phyloP scores from a whole-genome alignment of 2,888 invertebrate genomes.

The Agrenia bidenticulata region DNA sequence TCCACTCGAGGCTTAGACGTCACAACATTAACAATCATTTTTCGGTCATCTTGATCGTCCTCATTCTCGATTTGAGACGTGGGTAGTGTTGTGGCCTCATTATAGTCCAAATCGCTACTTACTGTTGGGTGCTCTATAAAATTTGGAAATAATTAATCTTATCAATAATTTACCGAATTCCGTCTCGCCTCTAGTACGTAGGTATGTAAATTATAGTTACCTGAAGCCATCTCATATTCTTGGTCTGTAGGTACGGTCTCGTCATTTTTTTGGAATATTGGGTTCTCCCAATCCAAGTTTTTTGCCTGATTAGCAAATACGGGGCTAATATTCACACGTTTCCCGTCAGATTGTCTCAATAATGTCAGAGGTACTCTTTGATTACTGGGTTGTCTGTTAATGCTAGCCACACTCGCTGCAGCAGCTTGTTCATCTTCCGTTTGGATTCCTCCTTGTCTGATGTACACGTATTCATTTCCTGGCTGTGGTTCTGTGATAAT shows the following conservation, averaged over 20 bases:
- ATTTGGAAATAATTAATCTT: too few relatives aligned
- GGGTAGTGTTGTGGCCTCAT: conserved; percentile 34
- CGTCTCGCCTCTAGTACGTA: too few relatives aligned
- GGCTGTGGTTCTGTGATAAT: conserved; percentile 42
- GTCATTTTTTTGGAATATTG: conserved; percentile 11
- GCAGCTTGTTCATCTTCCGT: conserved; percentile 23
- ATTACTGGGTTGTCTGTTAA: conserved; percentile 43
- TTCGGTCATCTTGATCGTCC: conserved; percentile 27
- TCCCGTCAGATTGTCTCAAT: conserved; percentile 48
- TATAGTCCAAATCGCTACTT: too few relatives aligned
- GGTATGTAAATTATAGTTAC: too few relatives aligned
- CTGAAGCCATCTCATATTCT: too few relatives aligned
- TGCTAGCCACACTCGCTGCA: conserved; percentile 41
- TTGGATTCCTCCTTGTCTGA: conserved; percentile 30
- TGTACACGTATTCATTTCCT: conserved; percentile 50
- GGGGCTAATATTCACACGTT: conserved; percentile 49
- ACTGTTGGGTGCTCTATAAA: too few relatives aligned
- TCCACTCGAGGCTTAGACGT: conserved; percentile 46
- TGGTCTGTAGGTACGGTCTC: conserved; percentile 1
- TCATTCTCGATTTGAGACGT: conserved; percentile 37
- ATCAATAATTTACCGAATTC: too few relatives aligned
- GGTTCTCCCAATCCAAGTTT: neutral
- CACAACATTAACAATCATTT: conserved; percentile 46
- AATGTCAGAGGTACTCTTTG: conserved; percentile 46
- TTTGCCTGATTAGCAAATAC: conserved; percentile 32